Evolutionary conservation across 2,888 invertebrate species (phyloP).

Genomic region (Nephrocerus scutellatus): DNA sequence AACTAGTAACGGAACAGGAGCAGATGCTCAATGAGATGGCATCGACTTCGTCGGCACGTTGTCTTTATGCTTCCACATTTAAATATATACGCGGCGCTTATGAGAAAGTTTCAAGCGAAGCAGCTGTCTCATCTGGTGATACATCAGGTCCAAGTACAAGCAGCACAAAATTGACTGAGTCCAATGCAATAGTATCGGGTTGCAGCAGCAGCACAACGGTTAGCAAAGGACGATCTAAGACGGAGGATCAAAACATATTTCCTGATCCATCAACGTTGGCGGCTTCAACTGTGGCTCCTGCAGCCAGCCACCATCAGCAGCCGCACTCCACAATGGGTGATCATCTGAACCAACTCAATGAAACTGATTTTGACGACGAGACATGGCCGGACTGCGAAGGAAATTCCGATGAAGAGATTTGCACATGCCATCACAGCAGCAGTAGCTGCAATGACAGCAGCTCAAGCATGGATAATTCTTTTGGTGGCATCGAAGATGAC

Average conservation of each 20-base stretch:
- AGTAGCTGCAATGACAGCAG: constrained; percentile 23
- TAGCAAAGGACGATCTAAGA: constrained; percentile 11
- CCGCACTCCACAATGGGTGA: constrained; percentile 14
- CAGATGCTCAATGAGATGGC: too few species aligned
- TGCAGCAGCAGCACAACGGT: constrained; percentile 10
- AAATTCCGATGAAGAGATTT: constrained; percentile 46
- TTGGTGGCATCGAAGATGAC: too few species aligned
- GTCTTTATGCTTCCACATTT: constrained; percentile 37
- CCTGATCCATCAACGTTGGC: not conserved
- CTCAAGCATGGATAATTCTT: too few species aligned
- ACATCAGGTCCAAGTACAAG: not conserved
- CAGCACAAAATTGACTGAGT: not conserved
- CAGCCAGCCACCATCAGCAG: constrained; percentile 18
- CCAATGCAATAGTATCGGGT: constrained; percentile 2
- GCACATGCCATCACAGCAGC: constrained; percentile 43
- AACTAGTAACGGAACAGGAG: too few species aligned
- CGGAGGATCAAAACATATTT: too few species aligned
- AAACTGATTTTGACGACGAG: constrained; percentile 34
- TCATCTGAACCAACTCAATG: constrained; percentile 32
- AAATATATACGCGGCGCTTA: constrained; percentile 37
- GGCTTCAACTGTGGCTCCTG: constrained; percentile 15
- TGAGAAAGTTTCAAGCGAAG: constrained; percentile 32
- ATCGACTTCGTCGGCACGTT: constrained; percentile 41
- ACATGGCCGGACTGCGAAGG: constrained; percentile 47
- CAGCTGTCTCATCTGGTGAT: constrained; percentile 9